phyloP scores from a whole-genome alignment of 2,888 invertebrate genomes.

The Hydrotaea diabolus region DNA sequence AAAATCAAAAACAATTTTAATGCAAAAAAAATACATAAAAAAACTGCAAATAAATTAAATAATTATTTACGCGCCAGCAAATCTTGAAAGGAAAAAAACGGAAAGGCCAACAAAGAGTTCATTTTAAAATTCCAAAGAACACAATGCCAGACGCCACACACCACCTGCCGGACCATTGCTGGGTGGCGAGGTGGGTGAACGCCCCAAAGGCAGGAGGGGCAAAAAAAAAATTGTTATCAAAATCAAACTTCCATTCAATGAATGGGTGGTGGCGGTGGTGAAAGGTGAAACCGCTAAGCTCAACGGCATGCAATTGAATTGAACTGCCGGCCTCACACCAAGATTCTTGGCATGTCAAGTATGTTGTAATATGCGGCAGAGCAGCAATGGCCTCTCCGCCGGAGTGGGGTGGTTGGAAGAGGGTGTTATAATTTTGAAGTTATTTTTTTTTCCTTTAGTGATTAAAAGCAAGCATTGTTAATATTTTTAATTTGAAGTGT shows the following conservation, averaged over 20 bases:
- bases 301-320: conserved; percentile 11
- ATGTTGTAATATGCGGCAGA: conserved; percentile 12
- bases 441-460: conserved; percentile 17
- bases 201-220: conserved; percentile 2
- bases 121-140: conserved; percentile 25
- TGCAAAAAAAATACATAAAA: background rate
- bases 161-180: background rate
- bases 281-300: conserved; percentile 3
- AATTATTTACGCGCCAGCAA: conserved; percentile 44
- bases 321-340: too few relatives aligned
- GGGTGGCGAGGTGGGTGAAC: background rate
- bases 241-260: background rate
- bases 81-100: background rate
- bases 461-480: background rate
- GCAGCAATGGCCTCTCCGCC: too few relatives aligned
- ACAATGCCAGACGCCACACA: background rate
- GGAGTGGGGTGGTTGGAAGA: conserved; percentile 18
- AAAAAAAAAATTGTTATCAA: conserved; percentile 23
- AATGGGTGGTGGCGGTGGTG: conserved; percentile 19
- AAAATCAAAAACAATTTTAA: conserved; percentile 10
- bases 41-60: conserved; percentile 37
- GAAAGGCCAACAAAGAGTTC: conserved; percentile 56
- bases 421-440: conserved; percentile 30
- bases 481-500: background rate
- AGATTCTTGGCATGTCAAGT: conserved; percentile 4